These are phyloP conservation scores for Alviniconcha marisindica DNA, from an alignment of 1,140 invertebrate species.

Conservation along the genomic window DNA sequence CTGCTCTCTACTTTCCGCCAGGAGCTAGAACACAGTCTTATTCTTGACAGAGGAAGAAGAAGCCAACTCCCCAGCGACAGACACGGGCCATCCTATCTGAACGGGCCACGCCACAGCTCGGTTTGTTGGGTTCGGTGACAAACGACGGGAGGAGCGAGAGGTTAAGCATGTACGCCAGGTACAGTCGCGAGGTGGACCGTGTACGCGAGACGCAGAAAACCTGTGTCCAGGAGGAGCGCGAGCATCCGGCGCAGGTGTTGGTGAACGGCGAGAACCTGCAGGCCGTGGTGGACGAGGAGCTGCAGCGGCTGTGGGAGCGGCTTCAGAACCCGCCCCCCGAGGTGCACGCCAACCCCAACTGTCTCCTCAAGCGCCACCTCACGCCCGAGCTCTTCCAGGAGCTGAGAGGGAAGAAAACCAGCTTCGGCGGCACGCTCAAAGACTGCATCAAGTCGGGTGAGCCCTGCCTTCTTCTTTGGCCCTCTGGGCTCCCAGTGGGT, in stretches of 20 bases:
- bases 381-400: slow-evolving; percentile 56
- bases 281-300: background rate
- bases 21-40: no score
- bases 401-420: slow-evolving; percentile 62
- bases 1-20: no score
- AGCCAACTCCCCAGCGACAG: no score
- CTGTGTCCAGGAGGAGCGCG: background rate
- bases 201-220: background rate
- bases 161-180: slow-evolving; percentile 14
- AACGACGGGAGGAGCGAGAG: background rate
- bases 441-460: slow-evolving; percentile 69
- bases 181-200: slow-evolving; percentile 14
- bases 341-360: slow-evolving; percentile 53
- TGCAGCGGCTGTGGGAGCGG: background rate
- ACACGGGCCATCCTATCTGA: no score
- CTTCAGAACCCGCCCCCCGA: slow-evolving; percentile 27
- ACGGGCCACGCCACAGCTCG: no score
- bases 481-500: no score
- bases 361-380: slow-evolving; percentile 62
- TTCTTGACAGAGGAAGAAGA: no score
- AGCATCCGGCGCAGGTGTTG: background rate
- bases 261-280: background rate
- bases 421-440: slow-evolving; percentile 60
- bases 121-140: background rate
- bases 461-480: background rate